phyloP scores from a whole-genome alignment of 2,888 invertebrate genomes.

The Dolomedes plantarius region DNA sequence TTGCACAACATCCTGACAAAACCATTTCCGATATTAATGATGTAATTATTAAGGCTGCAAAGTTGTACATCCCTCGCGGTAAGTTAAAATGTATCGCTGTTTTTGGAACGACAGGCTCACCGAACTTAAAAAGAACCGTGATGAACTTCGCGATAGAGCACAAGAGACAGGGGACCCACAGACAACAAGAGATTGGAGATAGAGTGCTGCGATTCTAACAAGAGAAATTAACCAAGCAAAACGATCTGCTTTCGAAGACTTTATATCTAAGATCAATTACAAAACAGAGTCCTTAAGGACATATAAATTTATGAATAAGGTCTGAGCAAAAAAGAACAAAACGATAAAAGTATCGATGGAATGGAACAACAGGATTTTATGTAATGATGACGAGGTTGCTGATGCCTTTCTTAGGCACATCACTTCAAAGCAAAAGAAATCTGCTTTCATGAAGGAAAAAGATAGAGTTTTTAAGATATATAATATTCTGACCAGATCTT shows the following conservation, averaged over 20 bases:
- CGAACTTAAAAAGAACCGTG: too few relatives aligned
- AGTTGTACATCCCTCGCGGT: too few relatives aligned
- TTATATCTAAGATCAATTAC: slow-evolving; percentile 36
- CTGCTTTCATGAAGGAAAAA: slow-evolving; percentile 11
- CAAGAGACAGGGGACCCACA: neutral
- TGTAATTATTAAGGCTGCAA: too few relatives aligned
- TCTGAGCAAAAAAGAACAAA: neutral
- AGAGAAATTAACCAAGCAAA: too few relatives aligned
- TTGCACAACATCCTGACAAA: too few relatives aligned
- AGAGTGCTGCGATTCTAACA: neutral
- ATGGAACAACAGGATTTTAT: neutral
- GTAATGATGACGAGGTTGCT: slow-evolving; percentile 4
- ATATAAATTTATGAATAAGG: slow-evolving; percentile 25
- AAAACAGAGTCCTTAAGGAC: slow-evolving; percentile 26
- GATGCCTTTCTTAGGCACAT: slow-evolving; percentile 19
- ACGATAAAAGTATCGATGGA: slow-evolving; percentile 13
- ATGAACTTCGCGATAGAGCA: neutral
- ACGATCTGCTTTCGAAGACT: slow-evolving; percentile 24
- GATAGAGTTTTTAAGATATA: neutral
- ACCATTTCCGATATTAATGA: too few relatives aligned
- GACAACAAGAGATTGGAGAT: neutral
- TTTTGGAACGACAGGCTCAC: neutral
- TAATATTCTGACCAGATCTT: neutral
- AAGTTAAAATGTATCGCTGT: neutral
- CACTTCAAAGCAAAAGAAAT: slow-evolving; percentile 14